These are phyloP conservation scores for Typhlomys cinereus DNA, from an alignment of 2,113 vertebrate genomes.

Conservation along the genomic window DNA sequence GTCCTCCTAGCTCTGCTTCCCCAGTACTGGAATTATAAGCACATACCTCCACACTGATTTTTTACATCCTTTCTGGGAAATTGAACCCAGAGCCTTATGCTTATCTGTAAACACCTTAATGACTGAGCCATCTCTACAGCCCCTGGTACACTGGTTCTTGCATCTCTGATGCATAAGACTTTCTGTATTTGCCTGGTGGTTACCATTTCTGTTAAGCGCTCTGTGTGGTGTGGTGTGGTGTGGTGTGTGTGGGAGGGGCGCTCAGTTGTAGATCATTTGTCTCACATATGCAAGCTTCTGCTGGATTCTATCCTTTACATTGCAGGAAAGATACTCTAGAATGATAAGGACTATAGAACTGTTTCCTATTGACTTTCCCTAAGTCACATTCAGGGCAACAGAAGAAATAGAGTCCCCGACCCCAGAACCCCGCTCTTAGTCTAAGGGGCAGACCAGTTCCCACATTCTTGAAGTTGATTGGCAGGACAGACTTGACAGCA, in stretches of 20 bases:
- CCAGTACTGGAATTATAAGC: neutral
- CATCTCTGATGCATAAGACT: neutral
- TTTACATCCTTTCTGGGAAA: too few species aligned
- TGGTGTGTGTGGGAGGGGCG: too few species aligned
- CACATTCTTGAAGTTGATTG: neutral
- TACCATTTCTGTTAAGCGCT: neutral
- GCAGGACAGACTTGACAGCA: neutral
- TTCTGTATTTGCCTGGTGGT: neutral
- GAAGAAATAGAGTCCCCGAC: neutral
- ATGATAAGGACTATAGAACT: neutral
- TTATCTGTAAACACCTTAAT: too few species aligned
- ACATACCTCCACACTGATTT: neutral
- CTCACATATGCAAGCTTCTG: too few species aligned
- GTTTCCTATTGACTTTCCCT: neutral
- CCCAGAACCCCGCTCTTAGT: neutral
- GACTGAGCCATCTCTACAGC: neutral
- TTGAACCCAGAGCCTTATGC: neutral
- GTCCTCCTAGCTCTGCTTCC: neutral
- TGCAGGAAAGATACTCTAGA: neutral
- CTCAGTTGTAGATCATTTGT: too few species aligned
- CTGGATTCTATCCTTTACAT: too few species aligned
- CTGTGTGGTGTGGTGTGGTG: too few species aligned
- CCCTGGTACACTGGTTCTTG: neutral
- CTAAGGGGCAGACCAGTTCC: too few species aligned
- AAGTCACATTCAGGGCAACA: neutral